A percentile compares a stretch with the other conserved stretches of the same genome.
These are phyloP conservation scores for Siniperca undulata DNA, from an alignment of 2,797 vertebrate genomes.

Conservation along the genomic window DNA sequence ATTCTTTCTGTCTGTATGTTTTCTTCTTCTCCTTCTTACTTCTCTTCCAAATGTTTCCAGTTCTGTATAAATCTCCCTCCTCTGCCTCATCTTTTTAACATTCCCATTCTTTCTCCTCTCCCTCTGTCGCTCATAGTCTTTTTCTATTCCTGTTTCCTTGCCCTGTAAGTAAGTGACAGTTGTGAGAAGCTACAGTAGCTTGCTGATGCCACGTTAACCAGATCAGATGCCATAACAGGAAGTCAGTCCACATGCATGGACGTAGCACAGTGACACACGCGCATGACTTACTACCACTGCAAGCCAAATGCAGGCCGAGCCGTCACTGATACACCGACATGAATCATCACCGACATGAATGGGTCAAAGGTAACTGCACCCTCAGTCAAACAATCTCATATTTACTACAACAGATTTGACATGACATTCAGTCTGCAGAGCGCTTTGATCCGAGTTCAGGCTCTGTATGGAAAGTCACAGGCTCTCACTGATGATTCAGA, in stretches of 20 bases:
- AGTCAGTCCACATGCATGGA: constrained; percentile 62
- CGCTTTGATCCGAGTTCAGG: constrained; percentile 36
- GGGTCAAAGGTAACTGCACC: constrained; percentile 74
- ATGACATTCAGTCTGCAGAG: constrained; percentile 26
- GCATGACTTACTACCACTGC: constrained; percentile 67
- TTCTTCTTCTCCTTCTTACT: constrained; percentile 1
- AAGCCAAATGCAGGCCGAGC: constrained; percentile 70
- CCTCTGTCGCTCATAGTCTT: constrained; percentile 22
- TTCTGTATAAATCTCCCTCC: constrained; percentile 29
- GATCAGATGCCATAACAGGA: constrained; percentile 81
- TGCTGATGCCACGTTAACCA: constrained; percentile 72
- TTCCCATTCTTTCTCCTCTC: constrained; percentile 20
- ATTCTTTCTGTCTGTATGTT: constrained; percentile 33
- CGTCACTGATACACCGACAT: constrained; percentile 75
- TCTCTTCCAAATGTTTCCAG: constrained; percentile 40
- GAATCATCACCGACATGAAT: constrained; percentile 58
- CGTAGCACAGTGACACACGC: constrained; percentile 52
- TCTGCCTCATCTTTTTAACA: constrained; percentile 1
- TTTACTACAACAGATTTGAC: constrained; percentile 51
- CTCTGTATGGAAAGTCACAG: constrained; percentile 20
- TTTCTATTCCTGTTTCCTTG: constrained; percentile 57
- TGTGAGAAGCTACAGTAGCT: constrained; percentile 48
- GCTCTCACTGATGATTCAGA: constrained; percentile 18
- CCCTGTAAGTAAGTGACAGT: constrained; percentile 60
- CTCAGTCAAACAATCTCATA: constrained; percentile 56